These are phyloP conservation scores for Tenrec ecaudatus DNA, from an alignment of 2,113 vertebrate species.

Conservation along the genomic window DNA sequence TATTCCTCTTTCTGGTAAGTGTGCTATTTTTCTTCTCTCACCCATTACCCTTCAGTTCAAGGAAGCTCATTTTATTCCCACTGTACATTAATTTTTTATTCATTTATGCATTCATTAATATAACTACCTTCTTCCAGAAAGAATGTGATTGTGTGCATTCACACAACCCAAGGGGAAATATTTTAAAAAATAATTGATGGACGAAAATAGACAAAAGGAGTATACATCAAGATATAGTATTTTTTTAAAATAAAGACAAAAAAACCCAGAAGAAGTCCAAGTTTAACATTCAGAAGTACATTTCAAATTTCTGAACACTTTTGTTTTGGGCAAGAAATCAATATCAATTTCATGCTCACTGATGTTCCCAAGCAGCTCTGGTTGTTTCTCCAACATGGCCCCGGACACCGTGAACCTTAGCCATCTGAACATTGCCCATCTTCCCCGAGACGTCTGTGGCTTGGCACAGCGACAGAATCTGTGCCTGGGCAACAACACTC, in stretches of 20 bases:
- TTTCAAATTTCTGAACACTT: constrained; percentile 59
- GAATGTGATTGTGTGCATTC: not conserved
- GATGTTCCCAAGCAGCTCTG: constrained; percentile 47
- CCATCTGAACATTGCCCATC: not conserved
- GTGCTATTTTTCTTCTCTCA: not conserved
- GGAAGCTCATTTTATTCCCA: not conserved
- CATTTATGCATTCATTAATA: not conserved
- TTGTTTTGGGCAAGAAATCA: constrained; percentile 67
- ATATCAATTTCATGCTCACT: constrained; percentile 76
- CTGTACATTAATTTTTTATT: not conserved
- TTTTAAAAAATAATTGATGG: not conserved
- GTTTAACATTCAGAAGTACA: constrained; percentile 46
- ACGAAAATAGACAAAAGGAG: constrained; percentile 5
- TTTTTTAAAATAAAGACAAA: not conserved
- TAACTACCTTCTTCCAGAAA: not conserved
- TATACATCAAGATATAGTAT: not conserved
- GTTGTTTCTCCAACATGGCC: constrained; percentile 5
- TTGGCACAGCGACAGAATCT: constrained; percentile 17
- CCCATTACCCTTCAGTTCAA: not conserved
- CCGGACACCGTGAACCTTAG: not conserved
- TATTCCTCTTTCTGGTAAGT: not conserved
- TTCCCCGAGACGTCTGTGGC: not conserved
- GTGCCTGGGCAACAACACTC: not conserved
- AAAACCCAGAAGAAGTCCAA: not conserved
- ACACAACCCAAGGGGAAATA: constrained; percentile 9